Evolutionary conservation across 1,140 invertebrate species (phyloP).

Genomic region (Agrilus planipennis): DNA sequence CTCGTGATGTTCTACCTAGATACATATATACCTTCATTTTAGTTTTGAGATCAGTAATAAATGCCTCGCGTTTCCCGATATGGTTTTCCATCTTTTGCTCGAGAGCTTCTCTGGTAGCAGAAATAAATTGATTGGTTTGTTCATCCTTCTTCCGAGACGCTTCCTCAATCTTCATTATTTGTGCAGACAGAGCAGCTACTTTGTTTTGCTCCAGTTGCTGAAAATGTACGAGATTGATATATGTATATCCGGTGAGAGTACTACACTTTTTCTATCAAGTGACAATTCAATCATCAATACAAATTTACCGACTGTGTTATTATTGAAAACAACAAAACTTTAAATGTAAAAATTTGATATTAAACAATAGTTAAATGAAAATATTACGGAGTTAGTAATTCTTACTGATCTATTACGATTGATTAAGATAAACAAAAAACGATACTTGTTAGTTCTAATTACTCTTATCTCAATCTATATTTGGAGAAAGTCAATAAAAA

Average conservation of each 20-base stretch:
- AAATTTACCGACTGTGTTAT: no score
- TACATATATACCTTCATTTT: conserved; percentile 64
- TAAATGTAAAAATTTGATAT: no score
- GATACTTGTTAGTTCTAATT: no score
- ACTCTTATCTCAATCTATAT: no score
- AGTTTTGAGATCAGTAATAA: conserved; percentile 73
- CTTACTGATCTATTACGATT: no score
- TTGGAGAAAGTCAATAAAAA: no score
- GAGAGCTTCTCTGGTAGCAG: conserved; percentile 70
- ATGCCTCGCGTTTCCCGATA: conserved; percentile 76
- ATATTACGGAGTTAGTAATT: no score
- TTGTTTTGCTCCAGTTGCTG: conserved; percentile 71
- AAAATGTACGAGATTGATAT: conserved; percentile 2
- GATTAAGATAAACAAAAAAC: no score
- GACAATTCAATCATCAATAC: background rate
- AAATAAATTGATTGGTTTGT: conserved; percentile 70
- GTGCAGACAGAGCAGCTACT: conserved; percentile 65
- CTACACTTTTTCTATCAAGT: background rate
- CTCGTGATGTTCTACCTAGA: no score
- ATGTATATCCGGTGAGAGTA: background rate
- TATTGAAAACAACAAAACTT: no score
- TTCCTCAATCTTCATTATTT: conserved; percentile 77
- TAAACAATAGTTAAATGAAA: no score
- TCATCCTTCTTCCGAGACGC: conserved; percentile 82
- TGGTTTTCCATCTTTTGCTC: conserved; percentile 82